Evolutionary conservation across 2,888 invertebrate genomes (phyloP), one percentile per base, ranked within the genome.

Genomic region (Lycia hirtaria): DNA sequence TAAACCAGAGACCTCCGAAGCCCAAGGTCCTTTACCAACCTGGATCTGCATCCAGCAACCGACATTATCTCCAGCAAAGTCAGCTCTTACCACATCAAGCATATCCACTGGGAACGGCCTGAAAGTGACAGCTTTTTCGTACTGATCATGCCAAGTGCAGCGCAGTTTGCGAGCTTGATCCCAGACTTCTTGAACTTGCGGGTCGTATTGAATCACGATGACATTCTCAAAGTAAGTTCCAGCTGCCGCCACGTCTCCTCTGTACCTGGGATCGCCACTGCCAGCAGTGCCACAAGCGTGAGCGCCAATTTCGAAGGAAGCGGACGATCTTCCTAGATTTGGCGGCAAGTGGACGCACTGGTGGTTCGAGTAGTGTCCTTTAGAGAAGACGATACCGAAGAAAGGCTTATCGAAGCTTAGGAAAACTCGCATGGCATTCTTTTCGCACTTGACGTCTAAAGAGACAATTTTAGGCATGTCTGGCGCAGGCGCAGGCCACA

Each of bases 41-140:
- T 98, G 98, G 67, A 98, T 98, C 81, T 98, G 98, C 98, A 98
- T 98, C 98, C 98, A 98, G 87, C 98, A 98, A 14, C 98, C 98
- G 1, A 98, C 97, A 76, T 98, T 98, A 75, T 98, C 98, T 0
- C 98, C 98, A 56, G 98, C 97, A 69, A 98, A 98, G 75, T 98
- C 98, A 2, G 98, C 98, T 49, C 97, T 92, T n/a, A 98, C 97
- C 3, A 98, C 98, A 81, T 98, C 98, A 50, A 98, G 79, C 97
- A 98, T 98, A 80, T 98, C 98, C 1, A 98, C 98, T 0, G 98
- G 97, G 94, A 98, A 98, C 0, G 98, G 98, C 50, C 98, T 92
- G 91, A 98, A 98, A 0, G 98, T 98, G 0, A 98, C 98, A 4
- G 98, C 97, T 80, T 98, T 98, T 87, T 98, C 98, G 75, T 98